A percentile compares a stretch with the other conserved stretches of the same genome.
Evolutionary conservation across 1,140 invertebrate genomes (phyloP).

Genomic region (Hermetia illucens): DNA sequence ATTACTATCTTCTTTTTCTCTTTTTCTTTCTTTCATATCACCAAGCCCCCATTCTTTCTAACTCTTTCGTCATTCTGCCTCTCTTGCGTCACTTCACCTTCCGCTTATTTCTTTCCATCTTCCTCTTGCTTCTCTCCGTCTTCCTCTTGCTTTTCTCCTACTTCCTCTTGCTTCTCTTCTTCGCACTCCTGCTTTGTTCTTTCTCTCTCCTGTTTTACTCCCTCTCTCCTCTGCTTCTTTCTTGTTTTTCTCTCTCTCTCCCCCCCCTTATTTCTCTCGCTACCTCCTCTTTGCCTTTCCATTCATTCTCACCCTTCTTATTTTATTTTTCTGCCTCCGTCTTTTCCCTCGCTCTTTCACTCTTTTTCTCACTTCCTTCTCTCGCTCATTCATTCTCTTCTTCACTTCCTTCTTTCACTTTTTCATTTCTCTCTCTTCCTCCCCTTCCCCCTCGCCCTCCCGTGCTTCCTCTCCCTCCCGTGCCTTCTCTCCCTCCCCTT

Average conservation of each 20-base stretch:
- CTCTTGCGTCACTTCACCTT: not conserved
- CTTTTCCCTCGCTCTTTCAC: not conserved
- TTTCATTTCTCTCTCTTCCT: too few relatives aligned
- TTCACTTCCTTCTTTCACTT: slow-evolving; percentile 1
- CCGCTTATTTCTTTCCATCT: not conserved
- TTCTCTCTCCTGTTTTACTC: not conserved
- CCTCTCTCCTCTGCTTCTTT: not conserved
- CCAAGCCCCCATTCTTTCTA: not conserved
- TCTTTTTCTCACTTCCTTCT: not conserved
- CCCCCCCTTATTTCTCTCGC: not conserved
- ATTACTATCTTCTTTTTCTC: not conserved
- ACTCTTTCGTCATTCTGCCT: not conserved
- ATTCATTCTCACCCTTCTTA: not conserved
- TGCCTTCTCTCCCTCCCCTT: too few relatives aligned
- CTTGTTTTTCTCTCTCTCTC: slow-evolving; percentile 1
- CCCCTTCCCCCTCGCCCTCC: too few relatives aligned
- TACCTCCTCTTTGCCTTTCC: not conserved
- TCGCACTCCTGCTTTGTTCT: not conserved
- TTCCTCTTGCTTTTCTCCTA: not conserved
- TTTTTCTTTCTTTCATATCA: not conserved
- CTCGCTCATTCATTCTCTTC: not conserved
- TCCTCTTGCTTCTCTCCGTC: not conserved
- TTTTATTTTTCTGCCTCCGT: not conserved
- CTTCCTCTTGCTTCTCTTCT: not conserved
- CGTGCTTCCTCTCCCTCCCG: too few relatives aligned